Conservation (phyloP, 1,140 invertebrate species). For the Drosophila chauvacae region DNA sequence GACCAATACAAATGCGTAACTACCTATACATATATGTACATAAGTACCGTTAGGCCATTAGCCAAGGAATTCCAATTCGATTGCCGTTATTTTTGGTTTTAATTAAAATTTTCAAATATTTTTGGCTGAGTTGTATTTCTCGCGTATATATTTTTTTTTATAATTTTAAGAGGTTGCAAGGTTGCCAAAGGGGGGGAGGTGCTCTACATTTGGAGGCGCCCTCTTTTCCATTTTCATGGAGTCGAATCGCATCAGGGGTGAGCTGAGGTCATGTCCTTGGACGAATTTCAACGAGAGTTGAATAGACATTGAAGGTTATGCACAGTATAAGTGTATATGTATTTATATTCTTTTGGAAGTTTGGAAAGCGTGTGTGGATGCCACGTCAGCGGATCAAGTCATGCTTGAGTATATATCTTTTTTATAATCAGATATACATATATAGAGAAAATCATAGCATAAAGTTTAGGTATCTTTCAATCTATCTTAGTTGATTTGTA, state of each 20-base stretch:
- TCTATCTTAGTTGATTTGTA: too few relatives aligned
- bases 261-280: constrained; percentile 63
- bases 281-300: constrained; percentile 68
- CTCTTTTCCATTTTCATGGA: constrained; percentile 46
- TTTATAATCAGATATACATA: not conserved
- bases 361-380: not conserved
- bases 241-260: constrained; percentile 7
- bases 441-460: too few relatives aligned
- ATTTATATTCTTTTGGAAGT: not conserved
- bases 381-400: constrained; percentile 18
- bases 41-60: constrained; percentile 16
- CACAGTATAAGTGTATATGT: constrained; percentile 20
- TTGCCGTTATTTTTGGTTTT: constrained; percentile 33
- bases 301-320: constrained; percentile 69
- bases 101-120: constrained; percentile 51
- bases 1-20: not conserved
- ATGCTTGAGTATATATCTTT: not conserved
- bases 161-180: constrained; percentile 20
- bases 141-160: not conserved
- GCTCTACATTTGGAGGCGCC: constrained; percentile 33
- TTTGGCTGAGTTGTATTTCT: not conserved
- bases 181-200: not conserved
- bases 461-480: not conserved
- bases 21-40: not conserved
- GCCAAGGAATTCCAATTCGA: constrained; percentile 40